phyloP scores from a whole-genome alignment of 2,797 vertebrate genomes.

The Arnoldichthys spilopterus region DNA sequence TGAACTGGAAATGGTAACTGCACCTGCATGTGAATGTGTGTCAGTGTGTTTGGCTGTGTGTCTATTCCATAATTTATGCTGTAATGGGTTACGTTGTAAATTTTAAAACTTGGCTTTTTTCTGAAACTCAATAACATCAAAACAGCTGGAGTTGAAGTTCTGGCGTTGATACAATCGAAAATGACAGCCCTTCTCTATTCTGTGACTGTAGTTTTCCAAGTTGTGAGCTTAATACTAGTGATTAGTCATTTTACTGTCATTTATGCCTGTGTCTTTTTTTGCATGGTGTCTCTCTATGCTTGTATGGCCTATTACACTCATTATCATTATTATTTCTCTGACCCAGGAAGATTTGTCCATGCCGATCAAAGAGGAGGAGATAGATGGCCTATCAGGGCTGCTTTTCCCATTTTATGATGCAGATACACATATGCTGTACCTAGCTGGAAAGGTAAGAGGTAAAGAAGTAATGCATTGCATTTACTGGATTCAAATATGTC shows the following conservation, averaged over 20 bases:
- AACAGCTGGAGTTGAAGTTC: too few species aligned
- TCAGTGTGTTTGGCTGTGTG: too few species aligned
- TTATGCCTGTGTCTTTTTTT: neutral
- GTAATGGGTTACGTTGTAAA: too few species aligned
- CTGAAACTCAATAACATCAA: too few species aligned
- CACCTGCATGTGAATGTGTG: too few species aligned
- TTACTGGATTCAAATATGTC: neutral
- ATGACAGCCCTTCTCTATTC: too few species aligned
- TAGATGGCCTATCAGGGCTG: constrained; percentile 95
- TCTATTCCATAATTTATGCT: neutral
- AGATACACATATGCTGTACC: constrained; percentile 97
- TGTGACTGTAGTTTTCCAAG: neutral
- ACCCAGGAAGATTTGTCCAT: constrained; percentile 92
- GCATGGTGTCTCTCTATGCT: neutral
- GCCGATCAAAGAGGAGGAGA: constrained; percentile 94
- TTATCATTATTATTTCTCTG: constrained; percentile 12
- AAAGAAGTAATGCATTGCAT: neutral
- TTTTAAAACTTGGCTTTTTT: too few species aligned
- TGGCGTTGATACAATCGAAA: too few species aligned
- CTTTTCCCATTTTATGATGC: constrained; percentile 96
- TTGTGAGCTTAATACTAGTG: neutral
- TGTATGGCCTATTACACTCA: neutral
- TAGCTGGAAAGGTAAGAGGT: constrained; percentile 92
- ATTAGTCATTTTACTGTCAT: neutral
- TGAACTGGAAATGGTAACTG: too few species aligned